Evolutionary conservation across 2,888 invertebrate genomes (phyloP).

Genomic region (Lumbricus terrestris): DNA sequence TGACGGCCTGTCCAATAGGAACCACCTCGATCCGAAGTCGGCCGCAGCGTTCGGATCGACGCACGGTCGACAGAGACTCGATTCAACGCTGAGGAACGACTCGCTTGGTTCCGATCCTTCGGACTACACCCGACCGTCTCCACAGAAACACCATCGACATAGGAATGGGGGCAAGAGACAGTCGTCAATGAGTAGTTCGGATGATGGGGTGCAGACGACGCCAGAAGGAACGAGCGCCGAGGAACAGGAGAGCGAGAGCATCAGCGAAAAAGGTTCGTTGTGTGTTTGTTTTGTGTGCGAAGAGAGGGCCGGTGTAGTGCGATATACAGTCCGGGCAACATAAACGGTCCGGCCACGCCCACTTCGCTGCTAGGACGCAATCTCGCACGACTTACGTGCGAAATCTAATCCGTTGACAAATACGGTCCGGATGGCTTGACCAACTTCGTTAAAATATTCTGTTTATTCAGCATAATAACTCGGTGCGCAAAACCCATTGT

Average conservation of each 20-base stretch:
- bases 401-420: no score
- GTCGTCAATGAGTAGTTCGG: conserved; percentile 68
- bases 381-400: no score
- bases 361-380: no score
- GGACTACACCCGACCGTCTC: conserved; percentile 60
- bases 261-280: conserved; percentile 63
- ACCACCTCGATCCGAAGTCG: conserved; percentile 57
- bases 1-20: conserved; percentile 12
- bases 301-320: no score
- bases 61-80: conserved; percentile 52
- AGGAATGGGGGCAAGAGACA: conserved; percentile 55
- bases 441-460: no score
- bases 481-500: no score
- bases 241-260: conserved; percentile 62
- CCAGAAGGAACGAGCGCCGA: conserved; percentile 84
- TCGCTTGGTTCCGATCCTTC: conserved; percentile 65
- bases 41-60: conserved; percentile 49
- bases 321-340: no score
- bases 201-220: conserved; percentile 85
- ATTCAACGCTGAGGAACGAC: conserved; percentile 60
- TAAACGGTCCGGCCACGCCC: no score
- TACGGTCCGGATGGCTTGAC: no score
- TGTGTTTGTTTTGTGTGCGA: no score
- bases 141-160: conserved; percentile 57
- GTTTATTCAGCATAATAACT: no score